Evolutionary conservation across 1,140 invertebrate genomes (phyloP).

Genomic region (Drosophila micromelanica): DNA sequence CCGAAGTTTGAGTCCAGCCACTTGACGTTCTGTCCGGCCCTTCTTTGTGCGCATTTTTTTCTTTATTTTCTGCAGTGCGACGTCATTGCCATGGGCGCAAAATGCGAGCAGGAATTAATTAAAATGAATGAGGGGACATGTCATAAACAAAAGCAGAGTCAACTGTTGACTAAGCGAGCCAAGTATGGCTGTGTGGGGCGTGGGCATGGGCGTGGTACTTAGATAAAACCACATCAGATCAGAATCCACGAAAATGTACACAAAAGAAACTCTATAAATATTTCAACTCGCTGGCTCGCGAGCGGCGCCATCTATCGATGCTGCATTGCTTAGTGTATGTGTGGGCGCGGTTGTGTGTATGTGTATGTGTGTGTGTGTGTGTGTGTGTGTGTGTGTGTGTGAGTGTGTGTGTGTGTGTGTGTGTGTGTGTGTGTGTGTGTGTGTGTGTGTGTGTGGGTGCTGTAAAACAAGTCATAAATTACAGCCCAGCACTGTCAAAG

Average conservation of each 20-base stretch:
- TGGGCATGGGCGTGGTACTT: slow-evolving; percentile 47
- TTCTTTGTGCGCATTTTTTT: slow-evolving; percentile 43
- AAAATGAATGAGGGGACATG: slow-evolving; percentile 83
- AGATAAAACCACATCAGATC: slow-evolving; percentile 78
- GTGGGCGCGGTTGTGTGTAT: slow-evolving; percentile 10
- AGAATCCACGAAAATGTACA: slow-evolving; percentile 64
- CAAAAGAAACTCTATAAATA: slow-evolving; percentile 81
- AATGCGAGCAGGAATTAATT: slow-evolving; percentile 79
- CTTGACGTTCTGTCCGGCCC: slow-evolving; percentile 32
- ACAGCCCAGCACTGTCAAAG: slow-evolving; percentile 73
- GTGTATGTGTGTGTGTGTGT: slow-evolving; percentile 52
- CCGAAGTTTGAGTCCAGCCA: slow-evolving; percentile 24
- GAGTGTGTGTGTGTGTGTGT: slow-evolving; percentile 32
- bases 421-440: slow-evolving; percentile 6
- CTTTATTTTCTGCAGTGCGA: slow-evolving; percentile 79
- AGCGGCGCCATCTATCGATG: slow-evolving; percentile 77
- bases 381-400: slow-evolving; percentile 56
- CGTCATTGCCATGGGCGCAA: slow-evolving; percentile 77
- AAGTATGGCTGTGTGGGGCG: slow-evolving; percentile 4
- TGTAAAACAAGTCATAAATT: slow-evolving; percentile 83
- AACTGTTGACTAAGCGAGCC: slow-evolving; percentile 78
- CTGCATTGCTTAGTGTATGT: slow-evolving; percentile 23
- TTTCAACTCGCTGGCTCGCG: slow-evolving; percentile 70
- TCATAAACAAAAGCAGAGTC: slow-evolving; percentile 78
- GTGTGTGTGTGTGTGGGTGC: slow-evolving; percentile 58